Base-by-base conservation (phyloP, 2,797 vertebrate genomes). In the Microhierax caerulescens region DNA sequence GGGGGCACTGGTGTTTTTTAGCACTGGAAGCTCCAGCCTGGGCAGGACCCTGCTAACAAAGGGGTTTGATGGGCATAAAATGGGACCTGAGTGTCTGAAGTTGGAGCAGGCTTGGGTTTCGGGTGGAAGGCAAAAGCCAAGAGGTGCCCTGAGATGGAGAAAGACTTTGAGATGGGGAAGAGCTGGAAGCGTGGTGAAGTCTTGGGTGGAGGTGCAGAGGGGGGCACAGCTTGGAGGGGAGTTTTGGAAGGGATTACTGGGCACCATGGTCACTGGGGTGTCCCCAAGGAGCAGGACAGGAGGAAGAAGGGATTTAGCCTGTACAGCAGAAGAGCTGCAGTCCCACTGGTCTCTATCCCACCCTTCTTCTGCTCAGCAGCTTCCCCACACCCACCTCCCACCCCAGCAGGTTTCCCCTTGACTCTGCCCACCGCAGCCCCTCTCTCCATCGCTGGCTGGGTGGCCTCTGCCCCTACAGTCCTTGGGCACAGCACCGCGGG, bases 211-310 rank as follows among this genome's bases (percentile, higher is more conserved):
- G 45, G 45, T 3, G 1, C 10, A 19, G 43, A 56, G 11, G 20
- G 50, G 28, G 78, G 32, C 50, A 30, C 8, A 22, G 63, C 25
- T 3, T 14, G 65, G 20, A 28, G 32, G 7, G 50, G 67, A 37
- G 4, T 3, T 61, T 5, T 11, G 73, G 79, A 51, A 68, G 65
- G 32, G 21, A 11, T 64, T 21, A 2, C 13, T 0, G 16, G 12
- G 37, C 57, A 18, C 32, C 1, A 0, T 1, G 59, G 3, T 2
- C 0, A 0, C 14, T 39, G 78, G n/a, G 67, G 27, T 5, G 5
- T 28, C 25, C 57, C 45, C 2, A 11, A 20, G 45, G 80, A 59
- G 73, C 56, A 36, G 61, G 13, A n/a, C 19, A 59, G 54, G 59
- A 63, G 36, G 22, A 82, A n/a, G 21, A 39, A 28, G 7, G 13